phyloP scores from a whole-genome alignment of 2,797 vertebrate genomes.

The Cossypha heuglini region DNA sequence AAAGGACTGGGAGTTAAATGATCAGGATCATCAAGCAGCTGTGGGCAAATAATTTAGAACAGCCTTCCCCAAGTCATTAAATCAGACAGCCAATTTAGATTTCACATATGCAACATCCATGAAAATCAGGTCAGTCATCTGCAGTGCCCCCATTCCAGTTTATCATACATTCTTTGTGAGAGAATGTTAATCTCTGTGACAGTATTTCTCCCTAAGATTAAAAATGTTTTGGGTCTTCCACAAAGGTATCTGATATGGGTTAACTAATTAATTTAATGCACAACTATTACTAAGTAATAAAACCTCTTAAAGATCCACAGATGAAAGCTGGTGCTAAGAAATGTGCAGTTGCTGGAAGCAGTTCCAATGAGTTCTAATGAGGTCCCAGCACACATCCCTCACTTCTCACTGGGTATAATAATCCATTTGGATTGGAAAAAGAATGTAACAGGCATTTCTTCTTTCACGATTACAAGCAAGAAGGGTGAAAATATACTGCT shows the following conservation, averaged over 20 bases:
- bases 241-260: background rate
- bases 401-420: background rate
- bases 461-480: background rate
- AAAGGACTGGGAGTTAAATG: background rate
- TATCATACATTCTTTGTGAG: background rate
- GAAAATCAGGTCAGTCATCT: background rate
- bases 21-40: background rate
- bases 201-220: background rate
- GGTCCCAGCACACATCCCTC: background rate
- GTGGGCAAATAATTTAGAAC: background rate
- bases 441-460: background rate
- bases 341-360: background rate
- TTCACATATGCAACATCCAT: background rate
- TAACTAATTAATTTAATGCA: background rate
- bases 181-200: background rate
- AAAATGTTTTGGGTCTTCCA: background rate
- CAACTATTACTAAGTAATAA: background rate
- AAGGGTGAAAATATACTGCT: background rate
- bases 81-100: background rate
- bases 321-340: background rate
- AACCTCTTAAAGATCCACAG: background rate
- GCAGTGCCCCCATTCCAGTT: background rate
- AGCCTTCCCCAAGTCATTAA: background rate
- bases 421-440: background rate
- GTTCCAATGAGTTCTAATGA: background rate